Evolutionary conservation across 1,140 invertebrate species (phyloP).

Genomic region (Tigriopus japonicus): DNA sequence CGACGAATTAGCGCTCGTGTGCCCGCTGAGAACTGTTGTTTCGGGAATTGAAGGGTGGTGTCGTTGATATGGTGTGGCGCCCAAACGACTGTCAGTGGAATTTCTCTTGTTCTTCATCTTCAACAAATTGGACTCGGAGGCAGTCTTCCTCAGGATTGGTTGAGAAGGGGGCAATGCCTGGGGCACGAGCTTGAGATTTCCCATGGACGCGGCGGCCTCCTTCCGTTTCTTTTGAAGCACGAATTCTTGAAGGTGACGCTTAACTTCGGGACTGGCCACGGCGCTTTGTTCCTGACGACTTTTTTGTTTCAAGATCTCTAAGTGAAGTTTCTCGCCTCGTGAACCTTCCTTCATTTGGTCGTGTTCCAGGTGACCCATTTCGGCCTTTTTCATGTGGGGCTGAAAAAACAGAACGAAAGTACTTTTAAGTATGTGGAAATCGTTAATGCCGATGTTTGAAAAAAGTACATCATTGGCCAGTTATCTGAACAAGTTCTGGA

Average conservation of each 20-base stretch:
- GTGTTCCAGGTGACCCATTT: no score
- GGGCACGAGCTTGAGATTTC: background rate
- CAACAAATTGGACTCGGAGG: slow-evolving; percentile 89
- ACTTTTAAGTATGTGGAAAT: no score
- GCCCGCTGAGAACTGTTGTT: background rate
- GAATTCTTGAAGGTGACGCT: slow-evolving; percentile 80
- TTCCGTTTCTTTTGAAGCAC: slow-evolving; percentile 70
- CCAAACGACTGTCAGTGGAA: slow-evolving; percentile 37
- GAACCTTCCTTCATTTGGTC: no score
- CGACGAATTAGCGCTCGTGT: background rate
- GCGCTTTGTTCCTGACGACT: slow-evolving; percentile 85
- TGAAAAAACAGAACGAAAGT: no score
- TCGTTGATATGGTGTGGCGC: background rate
- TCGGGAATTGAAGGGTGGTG: background rate
- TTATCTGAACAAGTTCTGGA: no score
- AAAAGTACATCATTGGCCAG: no score
- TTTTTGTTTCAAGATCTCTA: slow-evolving; percentile 68
- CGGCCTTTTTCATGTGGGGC: no score
- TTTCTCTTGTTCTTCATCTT: slow-evolving; percentile 90
- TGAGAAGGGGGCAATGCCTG: background rate
- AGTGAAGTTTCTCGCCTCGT: slow-evolving; percentile 43
- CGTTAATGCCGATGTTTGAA: no score
- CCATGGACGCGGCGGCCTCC: slow-evolving; percentile 41
- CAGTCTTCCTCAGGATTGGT: slow-evolving; percentile 31
- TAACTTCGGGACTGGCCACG: slow-evolving; percentile 82